A percentile compares a stretch with the other conserved stretches of the same genome.
These are phyloP conservation scores for Lymantria monacha DNA, from an alignment of 2,888 invertebrate genomes.

Conservation along the genomic window DNA sequence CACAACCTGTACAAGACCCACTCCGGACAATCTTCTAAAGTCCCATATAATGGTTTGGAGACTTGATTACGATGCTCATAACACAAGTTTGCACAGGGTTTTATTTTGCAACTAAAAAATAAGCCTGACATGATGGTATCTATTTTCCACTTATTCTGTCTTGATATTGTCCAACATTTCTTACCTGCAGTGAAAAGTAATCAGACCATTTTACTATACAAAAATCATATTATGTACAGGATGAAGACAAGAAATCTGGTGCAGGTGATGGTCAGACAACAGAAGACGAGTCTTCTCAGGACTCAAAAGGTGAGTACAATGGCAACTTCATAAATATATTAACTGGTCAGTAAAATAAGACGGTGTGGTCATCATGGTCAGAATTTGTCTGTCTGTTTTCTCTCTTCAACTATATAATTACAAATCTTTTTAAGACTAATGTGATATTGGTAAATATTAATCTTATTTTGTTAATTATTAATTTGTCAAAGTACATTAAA, in stretches of 20 bases:
- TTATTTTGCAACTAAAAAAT: too few species aligned
- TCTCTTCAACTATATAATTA: constrained; percentile 68
- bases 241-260: constrained; percentile 78
- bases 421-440: constrained; percentile 56
- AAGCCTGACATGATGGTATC: too few species aligned
- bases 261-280: constrained; percentile 75
- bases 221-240: constrained; percentile 44
- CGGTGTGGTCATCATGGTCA: constrained; percentile 51
- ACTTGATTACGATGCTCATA: too few species aligned
- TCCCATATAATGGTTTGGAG: too few species aligned
- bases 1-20: too few species aligned
- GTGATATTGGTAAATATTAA: constrained; percentile 1
- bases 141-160: not conserved
- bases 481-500: too few species aligned
- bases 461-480: too few species aligned
- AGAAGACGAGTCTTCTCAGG: constrained; percentile 79
- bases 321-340: constrained; percentile 62
- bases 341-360: constrained; percentile 46
- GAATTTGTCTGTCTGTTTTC: constrained; percentile 39
- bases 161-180: not conserved
- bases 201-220: not conserved
- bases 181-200: not conserved
- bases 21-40: too few species aligned
- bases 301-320: constrained; percentile 76
- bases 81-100: too few species aligned